Percentiles rank a stretch among this genome's conserved stretches.
These are phyloP conservation scores for Struthio camelus DNA, from an alignment of 2,113 vertebrate species.

Conservation along the genomic window DNA sequence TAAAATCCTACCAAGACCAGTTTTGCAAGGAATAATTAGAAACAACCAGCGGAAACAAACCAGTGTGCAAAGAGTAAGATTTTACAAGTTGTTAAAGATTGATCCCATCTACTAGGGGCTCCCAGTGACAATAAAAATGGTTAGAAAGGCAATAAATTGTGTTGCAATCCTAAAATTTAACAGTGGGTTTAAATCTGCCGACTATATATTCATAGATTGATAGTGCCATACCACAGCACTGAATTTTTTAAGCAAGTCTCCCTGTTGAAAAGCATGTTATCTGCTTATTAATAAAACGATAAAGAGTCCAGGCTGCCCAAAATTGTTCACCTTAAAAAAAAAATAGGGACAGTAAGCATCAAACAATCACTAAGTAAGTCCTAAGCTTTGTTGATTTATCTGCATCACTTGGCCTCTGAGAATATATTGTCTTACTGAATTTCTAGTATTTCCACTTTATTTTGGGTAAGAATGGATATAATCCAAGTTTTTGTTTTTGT, in stretches of 20 bases:
- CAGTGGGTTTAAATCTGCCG: not conserved
- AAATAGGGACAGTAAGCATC: not conserved
- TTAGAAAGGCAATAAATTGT: not conserved
- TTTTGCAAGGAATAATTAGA: not conserved
- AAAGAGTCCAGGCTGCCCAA: not conserved
- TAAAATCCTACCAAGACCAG: not conserved
- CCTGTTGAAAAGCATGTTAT: not conserved
- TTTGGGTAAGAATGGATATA: not conserved
- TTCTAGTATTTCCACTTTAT: not conserved
- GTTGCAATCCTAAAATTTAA: not conserved
- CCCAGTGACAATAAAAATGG: not conserved
- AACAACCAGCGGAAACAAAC: not conserved
- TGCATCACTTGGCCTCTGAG: not conserved
- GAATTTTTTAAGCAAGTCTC: not conserved
- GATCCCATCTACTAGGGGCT: not conserved
- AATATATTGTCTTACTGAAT: not conserved
- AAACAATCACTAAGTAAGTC: not conserved
- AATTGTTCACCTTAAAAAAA: constrained; percentile 1
- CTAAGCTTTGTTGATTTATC: not conserved
- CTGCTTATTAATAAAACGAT: not conserved
- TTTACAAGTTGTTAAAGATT: not conserved
- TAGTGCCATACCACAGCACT: not conserved
- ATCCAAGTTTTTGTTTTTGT: not conserved
- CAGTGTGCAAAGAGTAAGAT: not conserved
- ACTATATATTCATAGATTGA: not conserved